phyloP scores from a whole-genome alignment of 2,888 invertebrate genomes.

The Drosophila birchii region DNA sequence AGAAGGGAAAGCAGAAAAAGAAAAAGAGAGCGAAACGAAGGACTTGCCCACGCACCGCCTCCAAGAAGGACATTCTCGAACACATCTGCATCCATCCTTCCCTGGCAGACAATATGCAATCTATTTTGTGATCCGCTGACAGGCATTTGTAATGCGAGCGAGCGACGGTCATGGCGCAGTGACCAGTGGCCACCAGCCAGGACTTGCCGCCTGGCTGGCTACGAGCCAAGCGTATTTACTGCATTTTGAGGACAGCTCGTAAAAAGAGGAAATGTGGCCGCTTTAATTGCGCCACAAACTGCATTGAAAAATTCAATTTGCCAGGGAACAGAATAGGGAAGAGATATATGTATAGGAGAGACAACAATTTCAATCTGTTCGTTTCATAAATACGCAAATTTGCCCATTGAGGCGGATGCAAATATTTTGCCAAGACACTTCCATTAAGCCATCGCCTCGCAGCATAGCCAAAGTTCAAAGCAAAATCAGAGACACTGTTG shows the following conservation, averaged over 20 bases:
- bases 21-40: background rate
- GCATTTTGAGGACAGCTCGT: constrained; percentile 63
- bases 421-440: constrained; percentile 69
- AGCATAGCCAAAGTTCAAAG: constrained; percentile 17
- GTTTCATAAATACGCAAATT: constrained; percentile 71
- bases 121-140: constrained; percentile 67
- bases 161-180: constrained; percentile 35
- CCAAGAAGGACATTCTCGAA: constrained; percentile 40
- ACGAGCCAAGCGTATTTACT: constrained; percentile 72
- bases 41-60: constrained; percentile 21
- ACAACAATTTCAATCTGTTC: constrained; percentile 48
- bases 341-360: background rate
- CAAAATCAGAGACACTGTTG: constrained; percentile 33
- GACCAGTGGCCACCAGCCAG: constrained; percentile 35
- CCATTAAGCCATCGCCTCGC: constrained; percentile 53
- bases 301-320: constrained; percentile 65
- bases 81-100: constrained; percentile 26
- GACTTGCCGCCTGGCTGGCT: constrained; percentile 60
- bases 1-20: background rate
- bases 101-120: constrained; percentile 53
- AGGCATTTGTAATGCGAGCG: constrained; percentile 53
- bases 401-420: constrained; percentile 49
- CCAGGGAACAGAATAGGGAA: constrained; percentile 17
- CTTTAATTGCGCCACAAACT: constrained; percentile 72
- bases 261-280: constrained; percentile 57